Conservation (phyloP, 2,888 invertebrate genomes). For the Entomobrya proxima region DNA sequence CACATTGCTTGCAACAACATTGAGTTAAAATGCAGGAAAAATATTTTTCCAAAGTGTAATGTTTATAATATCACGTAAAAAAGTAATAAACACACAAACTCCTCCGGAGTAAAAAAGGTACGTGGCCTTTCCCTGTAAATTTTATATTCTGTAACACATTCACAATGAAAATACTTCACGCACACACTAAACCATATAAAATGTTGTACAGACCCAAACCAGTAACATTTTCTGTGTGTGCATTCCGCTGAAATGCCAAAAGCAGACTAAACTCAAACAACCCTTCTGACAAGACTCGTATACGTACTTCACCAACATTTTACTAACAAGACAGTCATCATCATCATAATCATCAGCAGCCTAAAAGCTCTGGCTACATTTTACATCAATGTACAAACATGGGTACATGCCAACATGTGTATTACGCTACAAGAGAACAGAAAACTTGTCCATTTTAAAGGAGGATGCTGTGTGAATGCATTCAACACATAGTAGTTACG, state of each 20-base stretch:
- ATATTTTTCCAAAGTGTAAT: slow-evolving; percentile 42
- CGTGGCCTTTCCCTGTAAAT: neutral
- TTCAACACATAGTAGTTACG: neutral
- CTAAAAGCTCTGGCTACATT: slow-evolving; percentile 14
- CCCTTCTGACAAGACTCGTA: slow-evolving; percentile 52
- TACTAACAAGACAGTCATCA: slow-evolving; percentile 62
- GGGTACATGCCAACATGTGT: slow-evolving; percentile 4
- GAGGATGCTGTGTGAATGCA: neutral
- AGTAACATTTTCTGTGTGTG: slow-evolving; percentile 18
- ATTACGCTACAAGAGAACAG: neutral
- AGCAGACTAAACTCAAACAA: slow-evolving; percentile 59
- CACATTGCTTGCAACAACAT: slow-evolving; percentile 20
- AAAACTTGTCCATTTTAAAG: slow-evolving; percentile 13
- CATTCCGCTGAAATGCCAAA: slow-evolving; percentile 61
- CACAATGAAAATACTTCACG: slow-evolving; percentile 18
- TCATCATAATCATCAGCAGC: neutral
- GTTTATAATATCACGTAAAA: slow-evolving; percentile 36
- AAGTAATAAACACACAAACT: slow-evolving; percentile 29
- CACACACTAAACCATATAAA: neutral
- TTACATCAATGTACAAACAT: slow-evolving; percentile 17
- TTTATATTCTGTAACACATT: neutral
- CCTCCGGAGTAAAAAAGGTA: slow-evolving; percentile 10
- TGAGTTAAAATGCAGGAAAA: slow-evolving; percentile 28
- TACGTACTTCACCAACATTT: slow-evolving; percentile 40
- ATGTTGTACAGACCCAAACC: neutral